Evolutionary conservation across 2,888 invertebrate species (phyloP).

Genomic region (Oxytorus armatus): DNA sequence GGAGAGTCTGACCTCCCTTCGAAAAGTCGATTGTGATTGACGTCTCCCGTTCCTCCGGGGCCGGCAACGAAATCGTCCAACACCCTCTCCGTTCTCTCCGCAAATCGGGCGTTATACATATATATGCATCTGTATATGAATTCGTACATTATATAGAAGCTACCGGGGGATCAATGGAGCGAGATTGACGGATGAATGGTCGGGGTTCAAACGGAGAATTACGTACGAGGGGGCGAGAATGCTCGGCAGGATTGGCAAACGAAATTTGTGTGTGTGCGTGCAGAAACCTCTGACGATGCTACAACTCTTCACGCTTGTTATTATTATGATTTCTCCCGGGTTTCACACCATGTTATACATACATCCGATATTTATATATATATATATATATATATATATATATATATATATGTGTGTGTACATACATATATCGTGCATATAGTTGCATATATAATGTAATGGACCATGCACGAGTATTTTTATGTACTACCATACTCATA

Average conservation of each 20-base stretch:
- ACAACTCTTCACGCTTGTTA: conserved; percentile 38
- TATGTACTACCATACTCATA: background rate
- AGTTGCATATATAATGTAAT: conserved; percentile 16
- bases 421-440: too few relatives aligned
- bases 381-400: conserved; percentile 18
- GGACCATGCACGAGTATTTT: conserved; percentile 8
- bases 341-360: conserved; percentile 36
- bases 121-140: conserved; percentile 7
- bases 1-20: conserved; percentile 23
- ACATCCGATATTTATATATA: conserved; percentile 16
- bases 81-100: conserved; percentile 47
- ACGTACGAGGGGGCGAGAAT: conserved; percentile 51
- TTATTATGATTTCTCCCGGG: conserved; percentile 59
- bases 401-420: too few relatives aligned
- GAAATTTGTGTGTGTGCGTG: conserved; percentile 25
- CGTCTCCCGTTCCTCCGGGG: conserved; percentile 52
- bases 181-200: conserved; percentile 69
- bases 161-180: conserved; percentile 65
- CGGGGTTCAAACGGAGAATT: conserved; percentile 61
- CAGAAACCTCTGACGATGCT: conserved; percentile 33
- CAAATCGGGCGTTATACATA: conserved; percentile 5
- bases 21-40: conserved; percentile 69
- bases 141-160: conserved; percentile 35
- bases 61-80: conserved; percentile 35
- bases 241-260: conserved; percentile 35